A percentile compares a stretch with the other conserved stretches of the same genome.
phyloP scores from a whole-genome alignment of 2,888 invertebrate species.

The Catonia carolina region DNA sequence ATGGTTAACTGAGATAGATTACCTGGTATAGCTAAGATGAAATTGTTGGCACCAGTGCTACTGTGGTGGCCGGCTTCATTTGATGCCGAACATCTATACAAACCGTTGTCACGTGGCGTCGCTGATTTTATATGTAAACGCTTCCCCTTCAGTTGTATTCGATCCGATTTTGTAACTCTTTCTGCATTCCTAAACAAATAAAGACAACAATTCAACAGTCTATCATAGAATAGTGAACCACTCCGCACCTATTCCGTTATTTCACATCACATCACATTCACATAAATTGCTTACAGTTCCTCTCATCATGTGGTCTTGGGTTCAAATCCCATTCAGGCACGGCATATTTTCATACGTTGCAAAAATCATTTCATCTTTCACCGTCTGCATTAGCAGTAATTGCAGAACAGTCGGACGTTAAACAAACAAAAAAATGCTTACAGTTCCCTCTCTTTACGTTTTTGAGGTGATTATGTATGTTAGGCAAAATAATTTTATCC shows the following conservation, averaged over 20 bases:
- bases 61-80: conserved; percentile 47
- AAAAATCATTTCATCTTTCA: too few species aligned
- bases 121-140: conserved; percentile 52
- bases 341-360: too few species aligned
- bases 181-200: conserved; percentile 52
- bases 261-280: too few species aligned
- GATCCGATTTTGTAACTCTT: conserved; percentile 51
- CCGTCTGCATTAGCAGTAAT: too few species aligned
- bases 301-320: too few species aligned
- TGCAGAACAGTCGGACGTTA: too few species aligned
- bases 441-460: too few species aligned
- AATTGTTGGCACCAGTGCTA: conserved; percentile 49
- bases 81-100: conserved; percentile 47
- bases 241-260: neutral
- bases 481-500: too few species aligned
- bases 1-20: too few species aligned
- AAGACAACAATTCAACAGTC: neutral
- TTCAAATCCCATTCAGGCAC: too few species aligned
- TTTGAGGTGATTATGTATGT: too few species aligned
- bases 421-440: too few species aligned
- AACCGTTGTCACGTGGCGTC: conserved; percentile 50
- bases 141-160: conserved; percentile 54
- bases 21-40: conserved; percentile 50
- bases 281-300: neutral
- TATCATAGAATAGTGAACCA: neutral